Conservation (phyloP, 1,140 invertebrate genomes). For the Triops longicaudatus region DNA sequence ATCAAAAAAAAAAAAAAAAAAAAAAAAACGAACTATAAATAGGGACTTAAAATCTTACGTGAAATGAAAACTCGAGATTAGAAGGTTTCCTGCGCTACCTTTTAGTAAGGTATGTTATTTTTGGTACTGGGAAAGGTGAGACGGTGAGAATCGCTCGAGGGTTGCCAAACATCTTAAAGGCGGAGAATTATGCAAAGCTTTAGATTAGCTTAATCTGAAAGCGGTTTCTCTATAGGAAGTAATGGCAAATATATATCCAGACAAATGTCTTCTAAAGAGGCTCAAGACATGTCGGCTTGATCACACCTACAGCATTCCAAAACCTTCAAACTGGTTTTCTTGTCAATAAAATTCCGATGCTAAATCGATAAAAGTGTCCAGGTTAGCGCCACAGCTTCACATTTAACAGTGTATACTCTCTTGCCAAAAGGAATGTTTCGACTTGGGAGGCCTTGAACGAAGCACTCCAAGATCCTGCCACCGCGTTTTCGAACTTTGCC, state of each 20-base stretch:
- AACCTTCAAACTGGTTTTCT: not conserved
- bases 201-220: too few relatives aligned
- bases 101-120: too few relatives aligned
- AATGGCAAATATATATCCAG: not conserved
- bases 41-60: not conserved
- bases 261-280: not conserved
- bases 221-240: too few relatives aligned
- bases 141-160: too few relatives aligned
- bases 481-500: not conserved
- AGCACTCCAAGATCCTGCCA: not conserved
- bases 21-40: not conserved
- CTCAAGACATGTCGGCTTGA: not conserved
- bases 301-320: not conserved
- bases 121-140: too few relatives aligned
- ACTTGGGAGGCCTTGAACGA: not conserved
- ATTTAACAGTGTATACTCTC: not conserved
- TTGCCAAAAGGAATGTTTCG: not conserved
- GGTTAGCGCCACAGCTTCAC: constrained; percentile 2
- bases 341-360: constrained; percentile 4
- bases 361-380: not conserved
- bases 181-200: too few relatives aligned
- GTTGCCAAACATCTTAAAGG: too few relatives aligned
- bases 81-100: too few relatives aligned
- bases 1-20: not conserved
- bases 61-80: not conserved